Evolutionary conservation across 2,797 vertebrate species (phyloP).

Genomic region (Hoplostethus atlanticus): DNA sequence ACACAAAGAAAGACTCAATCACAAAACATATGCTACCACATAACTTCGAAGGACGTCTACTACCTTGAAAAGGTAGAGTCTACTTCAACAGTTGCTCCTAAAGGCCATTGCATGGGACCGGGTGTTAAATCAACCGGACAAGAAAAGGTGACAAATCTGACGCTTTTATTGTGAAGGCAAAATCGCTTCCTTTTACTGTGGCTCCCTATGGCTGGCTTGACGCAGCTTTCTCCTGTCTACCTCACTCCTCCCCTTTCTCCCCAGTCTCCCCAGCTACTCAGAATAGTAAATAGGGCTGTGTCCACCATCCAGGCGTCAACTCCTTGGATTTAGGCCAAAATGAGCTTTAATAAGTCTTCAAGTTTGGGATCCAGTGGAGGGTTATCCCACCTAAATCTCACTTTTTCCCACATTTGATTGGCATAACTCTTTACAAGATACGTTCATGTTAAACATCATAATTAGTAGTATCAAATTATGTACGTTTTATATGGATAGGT

Average conservation of each 20-base stretch:
- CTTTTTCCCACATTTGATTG: not conserved
- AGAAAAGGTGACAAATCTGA: too few relatives aligned
- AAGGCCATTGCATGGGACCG: too few relatives aligned
- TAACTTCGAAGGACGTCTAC: too few relatives aligned
- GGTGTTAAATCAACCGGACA: too few relatives aligned
- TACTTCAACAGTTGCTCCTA: too few relatives aligned
- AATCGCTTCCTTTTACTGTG: slow-evolving; percentile 18
- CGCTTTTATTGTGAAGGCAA: slow-evolving; percentile 57
- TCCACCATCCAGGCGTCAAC: slow-evolving; percentile 59
- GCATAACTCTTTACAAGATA: not conserved
- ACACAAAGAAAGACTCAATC: too few relatives aligned
- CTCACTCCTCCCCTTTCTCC: slow-evolving; percentile 43
- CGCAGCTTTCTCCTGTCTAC: slow-evolving; percentile 19
- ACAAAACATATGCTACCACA: too few relatives aligned
- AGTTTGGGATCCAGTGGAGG: slow-evolving; percentile 9
- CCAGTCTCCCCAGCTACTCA: slow-evolving; percentile 56
- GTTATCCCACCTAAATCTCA: slow-evolving; percentile 21
- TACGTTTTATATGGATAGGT: not conserved
- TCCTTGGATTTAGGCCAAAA: slow-evolving; percentile 41
- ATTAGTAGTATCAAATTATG: not conserved
- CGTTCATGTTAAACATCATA: not conserved
- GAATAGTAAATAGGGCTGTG: slow-evolving; percentile 59
- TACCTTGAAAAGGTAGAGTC: too few relatives aligned
- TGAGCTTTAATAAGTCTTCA: slow-evolving; percentile 34
- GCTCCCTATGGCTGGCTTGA: slow-evolving; percentile 24